These are phyloP conservation scores for Physocephala rufipes DNA, from an alignment of 2,888 invertebrate species.

Conservation along the genomic window DNA sequence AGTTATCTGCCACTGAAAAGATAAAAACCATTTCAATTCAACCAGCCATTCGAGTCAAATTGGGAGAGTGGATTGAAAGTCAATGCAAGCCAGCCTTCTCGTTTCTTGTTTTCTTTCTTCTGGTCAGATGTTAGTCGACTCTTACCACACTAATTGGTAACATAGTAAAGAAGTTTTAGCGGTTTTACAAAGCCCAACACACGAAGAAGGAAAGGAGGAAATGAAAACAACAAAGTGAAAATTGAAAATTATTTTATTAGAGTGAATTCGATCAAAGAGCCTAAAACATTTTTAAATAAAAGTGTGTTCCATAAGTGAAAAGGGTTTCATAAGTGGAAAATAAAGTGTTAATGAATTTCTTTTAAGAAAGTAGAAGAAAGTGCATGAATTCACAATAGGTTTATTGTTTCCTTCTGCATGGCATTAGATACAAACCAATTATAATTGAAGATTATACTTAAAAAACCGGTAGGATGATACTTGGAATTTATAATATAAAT, in stretches of 20 bases:
- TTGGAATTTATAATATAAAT: not conserved
- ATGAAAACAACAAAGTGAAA: not conserved
- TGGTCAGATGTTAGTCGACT: conserved; percentile 27
- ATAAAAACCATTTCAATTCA: conserved; percentile 35
- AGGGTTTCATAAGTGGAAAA: not conserved
- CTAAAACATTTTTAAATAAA: not conserved
- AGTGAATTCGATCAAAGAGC: not conserved
- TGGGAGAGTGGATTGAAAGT: conserved; percentile 11
- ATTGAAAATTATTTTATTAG: not conserved
- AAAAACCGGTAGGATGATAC: conserved; percentile 8
- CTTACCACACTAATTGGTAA: conserved; percentile 26
- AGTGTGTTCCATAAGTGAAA: not conserved
- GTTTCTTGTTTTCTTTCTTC: conserved; percentile 18
- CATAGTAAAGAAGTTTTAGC: conserved; percentile 12
- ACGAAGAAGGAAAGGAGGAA: not conserved
- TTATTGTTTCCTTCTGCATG: too few species aligned
- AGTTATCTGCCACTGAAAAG: conserved; percentile 21
- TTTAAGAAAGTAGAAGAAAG: too few species aligned
- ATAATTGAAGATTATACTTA: too few species aligned
- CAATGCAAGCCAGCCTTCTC: conserved; percentile 16
- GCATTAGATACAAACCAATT: too few species aligned
- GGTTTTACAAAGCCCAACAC: conserved; percentile 10
- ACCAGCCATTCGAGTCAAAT: too few species aligned
- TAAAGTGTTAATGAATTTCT: not conserved
- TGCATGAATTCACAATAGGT: not conserved